phyloP scores from a whole-genome alignment of 2,797 vertebrate genomes.

The Oreortyx pictus region DNA sequence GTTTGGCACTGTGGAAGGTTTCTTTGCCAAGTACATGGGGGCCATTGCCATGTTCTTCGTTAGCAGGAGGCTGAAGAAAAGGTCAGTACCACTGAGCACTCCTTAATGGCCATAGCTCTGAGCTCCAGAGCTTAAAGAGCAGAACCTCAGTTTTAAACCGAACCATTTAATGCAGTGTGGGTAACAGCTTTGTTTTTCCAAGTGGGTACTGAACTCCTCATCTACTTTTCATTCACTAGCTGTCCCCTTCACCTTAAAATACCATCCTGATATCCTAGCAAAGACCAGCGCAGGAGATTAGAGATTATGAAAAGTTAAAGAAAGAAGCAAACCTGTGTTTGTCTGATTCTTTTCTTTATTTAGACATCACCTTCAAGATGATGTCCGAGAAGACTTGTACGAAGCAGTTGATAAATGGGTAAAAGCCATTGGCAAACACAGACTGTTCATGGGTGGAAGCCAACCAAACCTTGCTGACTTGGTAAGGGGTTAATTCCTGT shows the following conservation, averaged over 20 bases:
- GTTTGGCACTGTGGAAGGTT: constrained; percentile 88
- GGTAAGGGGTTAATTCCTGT: constrained; percentile 79
- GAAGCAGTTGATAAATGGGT: constrained; percentile 93
- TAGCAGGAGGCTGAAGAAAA: constrained; percentile 91
- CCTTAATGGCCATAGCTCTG: not conserved
- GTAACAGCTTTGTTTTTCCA: not conserved
- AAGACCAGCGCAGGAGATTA: not conserved
- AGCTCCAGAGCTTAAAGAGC: not conserved
- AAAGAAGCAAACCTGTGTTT: not conserved
- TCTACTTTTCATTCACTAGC: not conserved
- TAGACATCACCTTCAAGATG: constrained; percentile 90
- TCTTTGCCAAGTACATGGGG: constrained; percentile 95
- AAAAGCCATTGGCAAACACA: constrained; percentile 89
- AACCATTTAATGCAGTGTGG: not conserved
- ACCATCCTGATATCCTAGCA: not conserved
- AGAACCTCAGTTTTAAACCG: not conserved
- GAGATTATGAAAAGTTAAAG: not conserved
- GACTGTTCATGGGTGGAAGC: constrained; percentile 92
- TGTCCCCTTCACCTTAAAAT: not conserved
- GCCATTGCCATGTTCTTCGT: constrained; percentile 93
- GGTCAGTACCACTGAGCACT: constrained; percentile 76
- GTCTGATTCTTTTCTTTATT: not conserved
- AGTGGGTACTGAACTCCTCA: not conserved
- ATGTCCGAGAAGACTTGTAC: constrained; percentile 93
- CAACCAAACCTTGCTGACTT: constrained; percentile 94